Conservation (phyloP, 2,888 invertebrate genomes). For the Drosophila tripunctata region DNA sequence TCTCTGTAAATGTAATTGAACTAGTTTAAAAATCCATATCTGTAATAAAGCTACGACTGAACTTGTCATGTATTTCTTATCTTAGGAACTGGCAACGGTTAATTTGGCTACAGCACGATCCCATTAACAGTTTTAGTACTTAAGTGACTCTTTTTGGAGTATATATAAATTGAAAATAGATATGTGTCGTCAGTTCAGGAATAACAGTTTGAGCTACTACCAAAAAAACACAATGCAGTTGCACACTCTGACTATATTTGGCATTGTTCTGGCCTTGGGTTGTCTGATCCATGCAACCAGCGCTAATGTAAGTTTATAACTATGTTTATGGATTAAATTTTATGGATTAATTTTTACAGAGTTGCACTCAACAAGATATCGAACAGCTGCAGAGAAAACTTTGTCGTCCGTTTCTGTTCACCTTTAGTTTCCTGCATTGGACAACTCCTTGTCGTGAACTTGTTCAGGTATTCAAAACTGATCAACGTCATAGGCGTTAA, state of each 20-base stretch:
- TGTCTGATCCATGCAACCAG: conserved; percentile 1
- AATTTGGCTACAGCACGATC: conserved; percentile 13
- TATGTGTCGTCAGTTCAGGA: conserved; percentile 7
- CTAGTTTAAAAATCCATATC: neutral
- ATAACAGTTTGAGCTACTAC: neutral
- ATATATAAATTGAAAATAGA: conserved; percentile 11
- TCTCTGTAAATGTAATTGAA: neutral
- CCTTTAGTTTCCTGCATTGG: neutral
- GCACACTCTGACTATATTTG: conserved; percentile 3
- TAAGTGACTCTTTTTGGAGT: neutral
- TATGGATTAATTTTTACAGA: too few species aligned
- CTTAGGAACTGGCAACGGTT: neutral
- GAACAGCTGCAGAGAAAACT: neutral
- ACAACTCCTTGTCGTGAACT: neutral
- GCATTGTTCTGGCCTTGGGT: conserved; percentile 1
- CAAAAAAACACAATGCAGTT: conserved; percentile 19
- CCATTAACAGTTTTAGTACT: neutral
- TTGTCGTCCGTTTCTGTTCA: neutral
- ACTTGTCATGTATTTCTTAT: neutral
- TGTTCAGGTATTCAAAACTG: neutral
- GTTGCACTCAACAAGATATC: neutral
- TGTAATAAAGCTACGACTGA: neutral
- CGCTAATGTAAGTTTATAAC: neutral
- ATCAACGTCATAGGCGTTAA: neutral
- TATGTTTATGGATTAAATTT: neutral